Evolutionary conservation across 2,797 vertebrate genomes (phyloP).

Genomic region (Lophius americanus): DNA sequence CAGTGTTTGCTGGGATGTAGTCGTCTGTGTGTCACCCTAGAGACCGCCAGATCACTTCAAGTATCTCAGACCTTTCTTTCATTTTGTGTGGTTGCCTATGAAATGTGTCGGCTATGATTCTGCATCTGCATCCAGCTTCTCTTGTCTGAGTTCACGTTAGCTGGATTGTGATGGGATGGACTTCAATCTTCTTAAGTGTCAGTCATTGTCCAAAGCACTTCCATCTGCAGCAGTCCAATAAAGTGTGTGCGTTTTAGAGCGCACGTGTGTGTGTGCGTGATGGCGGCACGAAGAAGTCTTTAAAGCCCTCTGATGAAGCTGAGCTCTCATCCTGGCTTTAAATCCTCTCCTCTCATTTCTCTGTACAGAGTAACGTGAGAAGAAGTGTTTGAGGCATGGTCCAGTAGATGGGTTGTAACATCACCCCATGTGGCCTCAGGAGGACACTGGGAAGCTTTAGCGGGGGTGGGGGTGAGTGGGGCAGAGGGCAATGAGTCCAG

Average conservation of each 20-base stretch:
- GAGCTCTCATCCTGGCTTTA: conserved; percentile 35
- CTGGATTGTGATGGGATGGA: conserved; percentile 42
- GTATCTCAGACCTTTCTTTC: conserved; percentile 4
- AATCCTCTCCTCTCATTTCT: conserved; percentile 37
- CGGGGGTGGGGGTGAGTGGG: conserved; percentile 34
- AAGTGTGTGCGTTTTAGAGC: conserved; percentile 1
- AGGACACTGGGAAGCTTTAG: conserved; percentile 59
- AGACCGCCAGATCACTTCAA: conserved; percentile 34
- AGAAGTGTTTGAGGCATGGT: conserved; percentile 25
- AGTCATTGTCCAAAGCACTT: conserved; percentile 49
- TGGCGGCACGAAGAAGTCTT: conserved; percentile 27
- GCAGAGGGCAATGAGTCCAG: conserved; percentile 65
- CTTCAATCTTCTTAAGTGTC: conserved; percentile 36
- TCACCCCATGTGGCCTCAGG: conserved; percentile 50
- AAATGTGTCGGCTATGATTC: background rate
- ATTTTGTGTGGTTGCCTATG: background rate
- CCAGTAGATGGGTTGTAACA: conserved; percentile 29
- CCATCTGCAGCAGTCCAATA: conserved; percentile 55
- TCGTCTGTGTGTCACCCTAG: conserved; percentile 30
- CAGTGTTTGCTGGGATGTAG: conserved; percentile 29
- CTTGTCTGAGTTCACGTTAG: conserved; percentile 23
- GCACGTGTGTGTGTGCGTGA: conserved; percentile 15
- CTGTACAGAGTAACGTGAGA: conserved; percentile 30
- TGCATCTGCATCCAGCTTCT: conserved; percentile 20
- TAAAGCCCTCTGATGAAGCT: conserved; percentile 47